Evolutionary conservation across 2,888 invertebrate genomes (phyloP).

Genomic region (Drosophila colorata): DNA sequence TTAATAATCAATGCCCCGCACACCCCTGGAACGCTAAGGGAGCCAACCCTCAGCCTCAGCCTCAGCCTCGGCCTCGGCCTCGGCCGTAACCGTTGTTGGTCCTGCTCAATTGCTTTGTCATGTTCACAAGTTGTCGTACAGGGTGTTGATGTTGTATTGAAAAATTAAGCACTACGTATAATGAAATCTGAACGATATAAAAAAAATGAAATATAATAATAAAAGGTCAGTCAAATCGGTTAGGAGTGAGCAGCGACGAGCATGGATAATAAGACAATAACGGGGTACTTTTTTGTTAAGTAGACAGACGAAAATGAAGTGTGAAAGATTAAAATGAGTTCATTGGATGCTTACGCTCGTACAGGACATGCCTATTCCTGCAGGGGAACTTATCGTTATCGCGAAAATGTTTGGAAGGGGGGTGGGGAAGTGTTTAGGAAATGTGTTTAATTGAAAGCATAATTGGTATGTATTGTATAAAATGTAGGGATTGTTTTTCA

Average conservation of each 20-base stretch:
- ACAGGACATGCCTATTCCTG: too few relatives aligned
- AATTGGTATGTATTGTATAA: too few relatives aligned
- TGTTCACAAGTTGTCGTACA: constrained; percentile 82
- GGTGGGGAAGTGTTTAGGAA: neutral
- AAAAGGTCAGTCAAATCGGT: constrained; percentile 44
- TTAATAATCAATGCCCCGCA: constrained; percentile 61
- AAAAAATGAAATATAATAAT: constrained; percentile 25
- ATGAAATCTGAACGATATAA: constrained; percentile 64
- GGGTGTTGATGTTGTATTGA: constrained; percentile 80
- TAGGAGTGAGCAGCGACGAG: constrained; percentile 9
- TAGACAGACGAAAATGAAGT: constrained; percentile 8
- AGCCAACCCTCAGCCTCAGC: constrained; percentile 37
- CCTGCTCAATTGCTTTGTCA: constrained; percentile 80
- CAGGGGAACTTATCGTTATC: neutral
- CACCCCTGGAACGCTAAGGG: constrained; percentile 24
- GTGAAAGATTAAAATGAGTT: constrained; percentile 15
- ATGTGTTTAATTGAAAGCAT: neutral
- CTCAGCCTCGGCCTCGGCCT: neutral
- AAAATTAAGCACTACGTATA: constrained; percentile 70
- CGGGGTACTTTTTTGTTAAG: constrained; percentile 9
- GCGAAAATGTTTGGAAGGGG: too few relatives aligned
- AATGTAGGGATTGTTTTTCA: too few relatives aligned
- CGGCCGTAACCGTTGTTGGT: constrained; percentile 2
- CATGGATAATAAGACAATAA: constrained; percentile 25
- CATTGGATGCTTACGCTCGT: neutral